These are phyloP conservation scores for Brachyhypopomus occidentalis DNA, from an alignment of 2,113 vertebrate genomes.

Conservation along the genomic window DNA sequence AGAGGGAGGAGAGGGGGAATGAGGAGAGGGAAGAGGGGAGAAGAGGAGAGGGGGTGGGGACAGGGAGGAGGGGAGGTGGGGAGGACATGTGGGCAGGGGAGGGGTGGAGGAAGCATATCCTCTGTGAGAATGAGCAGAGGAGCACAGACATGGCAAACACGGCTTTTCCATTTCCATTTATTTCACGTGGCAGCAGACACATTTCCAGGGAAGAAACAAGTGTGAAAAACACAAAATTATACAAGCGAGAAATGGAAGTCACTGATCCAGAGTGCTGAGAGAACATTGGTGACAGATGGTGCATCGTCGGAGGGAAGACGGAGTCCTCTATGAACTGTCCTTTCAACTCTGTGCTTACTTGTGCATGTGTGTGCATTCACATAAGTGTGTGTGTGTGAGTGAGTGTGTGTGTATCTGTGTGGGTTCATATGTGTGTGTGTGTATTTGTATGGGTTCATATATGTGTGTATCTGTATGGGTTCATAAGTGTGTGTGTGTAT, in stretches of 20 bases:
- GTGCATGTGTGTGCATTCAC: constrained; percentile 34
- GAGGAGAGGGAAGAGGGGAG: no score
- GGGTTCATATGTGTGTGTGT: neutral
- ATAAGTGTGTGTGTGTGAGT: no score
- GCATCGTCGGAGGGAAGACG: constrained; percentile 63
- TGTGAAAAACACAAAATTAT: constrained; percentile 20
- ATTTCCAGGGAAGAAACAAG: neutral
- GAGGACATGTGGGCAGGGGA: no score
- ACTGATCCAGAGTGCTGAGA: constrained; percentile 66
- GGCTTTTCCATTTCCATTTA: neutral
- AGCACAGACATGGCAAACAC: neutral
- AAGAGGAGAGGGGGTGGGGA: no score
- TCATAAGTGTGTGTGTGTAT: constrained; percentile 47
- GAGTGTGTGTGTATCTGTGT: constrained; percentile 52
- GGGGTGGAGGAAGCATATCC: no score
- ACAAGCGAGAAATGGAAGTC: constrained; percentile 61
- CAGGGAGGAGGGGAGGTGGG: no score
- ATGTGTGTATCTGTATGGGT: constrained; percentile 49
- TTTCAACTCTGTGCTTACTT: constrained; percentile 26
- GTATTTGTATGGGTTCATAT: no score
- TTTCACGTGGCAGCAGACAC: constrained; percentile 11
- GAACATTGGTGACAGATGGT: constrained; percentile 71
- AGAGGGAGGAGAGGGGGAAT: no score
- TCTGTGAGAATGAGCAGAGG: no score
- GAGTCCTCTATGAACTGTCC: constrained; percentile 44